Evolutionary conservation across 1,140 invertebrate species (phyloP).

Genomic region (Drosophila dunni): DNA sequence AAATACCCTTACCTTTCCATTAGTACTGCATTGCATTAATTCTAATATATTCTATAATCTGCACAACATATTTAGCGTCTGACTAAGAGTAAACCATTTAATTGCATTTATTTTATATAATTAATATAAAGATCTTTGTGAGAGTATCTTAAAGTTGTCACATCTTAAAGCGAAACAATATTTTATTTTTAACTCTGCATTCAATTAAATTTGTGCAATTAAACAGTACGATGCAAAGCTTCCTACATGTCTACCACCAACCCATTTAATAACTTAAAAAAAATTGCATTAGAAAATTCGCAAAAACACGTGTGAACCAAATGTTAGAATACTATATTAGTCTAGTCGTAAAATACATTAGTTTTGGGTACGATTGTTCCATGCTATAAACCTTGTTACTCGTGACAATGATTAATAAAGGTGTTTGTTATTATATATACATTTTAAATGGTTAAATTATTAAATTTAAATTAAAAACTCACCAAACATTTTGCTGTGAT

Average conservation of each 20-base stretch:
- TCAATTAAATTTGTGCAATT: constrained; percentile 25
- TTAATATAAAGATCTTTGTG: not conserved
- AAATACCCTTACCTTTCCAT: constrained; percentile 5
- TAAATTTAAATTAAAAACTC: not conserved
- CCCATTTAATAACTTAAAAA: constrained; percentile 11
- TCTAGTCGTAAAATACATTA: not conserved
- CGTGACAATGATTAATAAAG: no score
- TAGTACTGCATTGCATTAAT: not conserved
- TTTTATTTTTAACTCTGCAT: constrained; percentile 18
- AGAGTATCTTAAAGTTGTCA: not conserved
- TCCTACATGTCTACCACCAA: not conserved
- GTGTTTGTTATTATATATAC: no score
- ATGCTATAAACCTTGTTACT: no score
- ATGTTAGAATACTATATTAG: not conserved
- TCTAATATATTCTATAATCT: no score
- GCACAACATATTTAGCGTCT: not conserved
- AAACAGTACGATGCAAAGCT: not conserved
- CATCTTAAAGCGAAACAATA: not conserved
- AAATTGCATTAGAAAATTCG: constrained; percentile 11
- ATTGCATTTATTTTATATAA: not conserved
- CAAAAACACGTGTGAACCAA: constrained; percentile 7
- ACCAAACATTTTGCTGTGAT: not conserved
- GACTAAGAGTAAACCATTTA: not conserved
- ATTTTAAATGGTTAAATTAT: no score
- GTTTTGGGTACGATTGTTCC: no score